These are phyloP conservation scores for Spodoptera exigua DNA, from an alignment of 2,888 invertebrate species.

Conservation along the genomic window DNA sequence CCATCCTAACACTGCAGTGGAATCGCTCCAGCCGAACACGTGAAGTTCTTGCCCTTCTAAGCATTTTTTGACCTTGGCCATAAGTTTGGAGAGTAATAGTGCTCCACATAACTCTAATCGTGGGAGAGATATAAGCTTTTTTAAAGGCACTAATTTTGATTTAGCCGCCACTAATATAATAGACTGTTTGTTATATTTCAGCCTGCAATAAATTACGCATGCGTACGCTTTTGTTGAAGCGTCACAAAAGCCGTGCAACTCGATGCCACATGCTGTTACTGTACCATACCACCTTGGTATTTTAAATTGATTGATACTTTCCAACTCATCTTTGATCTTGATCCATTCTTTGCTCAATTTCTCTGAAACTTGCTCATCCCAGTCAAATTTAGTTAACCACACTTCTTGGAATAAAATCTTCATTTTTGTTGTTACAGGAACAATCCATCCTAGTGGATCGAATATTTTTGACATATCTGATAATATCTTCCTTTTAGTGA, in stretches of 20 bases:
- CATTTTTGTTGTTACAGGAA: constrained; percentile 29
- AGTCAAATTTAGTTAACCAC: constrained; percentile 12
- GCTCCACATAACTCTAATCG: too few species aligned
- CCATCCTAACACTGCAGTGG: constrained; percentile 24
- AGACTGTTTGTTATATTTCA: neutral
- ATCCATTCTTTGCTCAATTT: constrained; percentile 20
- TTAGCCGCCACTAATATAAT: constrained; percentile 13
- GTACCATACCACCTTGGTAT: constrained; percentile 17
- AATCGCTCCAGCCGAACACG: constrained; percentile 24
- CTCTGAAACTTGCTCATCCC: constrained; percentile 25
- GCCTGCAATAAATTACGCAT: constrained; percentile 1
- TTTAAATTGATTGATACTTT: constrained; percentile 5
- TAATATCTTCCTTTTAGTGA: constrained; percentile 32
- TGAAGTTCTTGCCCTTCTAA: constrained; percentile 7
- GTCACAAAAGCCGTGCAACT: constrained; percentile 24
- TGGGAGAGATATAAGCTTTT: constrained; percentile 21
- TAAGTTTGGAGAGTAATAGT: constrained; percentile 19
- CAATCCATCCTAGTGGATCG: constrained; percentile 42
- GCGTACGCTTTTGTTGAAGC: constrained; percentile 1
- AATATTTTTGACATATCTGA: constrained; percentile 39
- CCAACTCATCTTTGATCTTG: constrained; percentile 5
- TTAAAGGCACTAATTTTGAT: constrained; percentile 16
- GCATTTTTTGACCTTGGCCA: constrained; percentile 16
- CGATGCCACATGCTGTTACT: neutral
- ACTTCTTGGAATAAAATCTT: constrained; percentile 40